Evolutionary conservation across 2,113 vertebrate species (phyloP).

Genomic region (Podarcis muralis): DNA sequence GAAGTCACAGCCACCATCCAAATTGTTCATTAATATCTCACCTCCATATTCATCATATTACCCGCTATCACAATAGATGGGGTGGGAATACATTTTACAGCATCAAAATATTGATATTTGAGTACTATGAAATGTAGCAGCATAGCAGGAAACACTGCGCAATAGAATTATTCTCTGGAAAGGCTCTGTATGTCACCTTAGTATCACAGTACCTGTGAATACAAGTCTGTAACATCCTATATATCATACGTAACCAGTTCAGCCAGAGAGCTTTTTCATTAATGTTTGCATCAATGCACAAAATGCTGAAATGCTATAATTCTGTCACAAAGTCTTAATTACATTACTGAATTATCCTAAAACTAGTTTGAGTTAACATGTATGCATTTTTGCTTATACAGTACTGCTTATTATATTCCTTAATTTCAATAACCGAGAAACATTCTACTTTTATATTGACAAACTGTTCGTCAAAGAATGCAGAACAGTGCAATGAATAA

Average conservation of each 20-base stretch:
- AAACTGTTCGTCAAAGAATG: too few relatives aligned
- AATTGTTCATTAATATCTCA: neutral
- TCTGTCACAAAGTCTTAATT: neutral
- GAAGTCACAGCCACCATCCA: neutral
- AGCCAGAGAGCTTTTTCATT: neutral
- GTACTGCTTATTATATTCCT: neutral
- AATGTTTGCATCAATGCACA: neutral
- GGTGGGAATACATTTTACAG: neutral
- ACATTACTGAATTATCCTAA: neutral
- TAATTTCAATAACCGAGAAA: neutral
- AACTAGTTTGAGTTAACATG: neutral
- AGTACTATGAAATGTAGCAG: too few relatives aligned
- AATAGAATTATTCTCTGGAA: neutral
- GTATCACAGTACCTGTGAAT: neutral
- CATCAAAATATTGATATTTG: neutral
- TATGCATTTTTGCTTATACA: neutral
- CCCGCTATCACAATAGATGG: neutral
- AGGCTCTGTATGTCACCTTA: neutral
- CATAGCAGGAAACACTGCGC: too few relatives aligned
- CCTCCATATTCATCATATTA: neutral
- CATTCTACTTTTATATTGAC: neutral
- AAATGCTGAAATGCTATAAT: neutral
- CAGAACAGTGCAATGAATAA: neutral
- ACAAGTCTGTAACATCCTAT: neutral
- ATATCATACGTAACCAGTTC: neutral